A percentile compares a stretch with the other conserved stretches of the same genome.
These are phyloP conservation scores for Morone chrysops DNA, from an alignment of 2,113 vertebrate genomes.

Conservation along the genomic window DNA sequence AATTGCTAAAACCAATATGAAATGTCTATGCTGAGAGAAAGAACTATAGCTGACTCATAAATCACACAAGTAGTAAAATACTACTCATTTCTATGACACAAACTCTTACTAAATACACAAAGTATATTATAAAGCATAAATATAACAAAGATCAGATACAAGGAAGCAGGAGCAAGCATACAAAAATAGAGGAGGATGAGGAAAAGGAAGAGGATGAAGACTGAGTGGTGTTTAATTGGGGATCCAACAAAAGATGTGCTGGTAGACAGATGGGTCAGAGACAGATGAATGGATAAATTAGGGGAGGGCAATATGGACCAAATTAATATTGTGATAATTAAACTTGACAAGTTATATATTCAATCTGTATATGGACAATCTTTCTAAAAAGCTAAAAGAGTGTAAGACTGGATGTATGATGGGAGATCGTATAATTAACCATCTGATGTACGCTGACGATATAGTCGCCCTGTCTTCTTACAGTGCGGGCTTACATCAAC, in stretches of 20 bases:
- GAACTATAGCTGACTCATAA: neutral
- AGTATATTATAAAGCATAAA: neutral
- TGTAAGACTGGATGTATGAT: too few species aligned
- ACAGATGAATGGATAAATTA: constrained; percentile 6
- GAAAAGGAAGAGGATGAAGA: neutral
- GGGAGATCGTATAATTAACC: too few species aligned
- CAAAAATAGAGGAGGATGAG: neutral
- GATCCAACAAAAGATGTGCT: neutral
- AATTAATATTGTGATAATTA: neutral
- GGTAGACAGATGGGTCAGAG: neutral
- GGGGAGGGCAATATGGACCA: constrained; percentile 41
- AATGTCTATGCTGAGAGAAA: neutral
- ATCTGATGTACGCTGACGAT: too few species aligned
- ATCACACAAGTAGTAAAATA: neutral
- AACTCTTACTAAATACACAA: too few species aligned
- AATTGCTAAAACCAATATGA: neutral
- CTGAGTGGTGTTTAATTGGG: neutral
- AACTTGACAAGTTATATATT: too few species aligned
- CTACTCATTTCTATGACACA: neutral
- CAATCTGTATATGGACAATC: too few species aligned
- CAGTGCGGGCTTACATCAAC: too few species aligned
- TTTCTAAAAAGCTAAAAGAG: too few species aligned
- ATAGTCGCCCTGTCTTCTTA: too few species aligned
- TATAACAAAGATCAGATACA: accelerated
- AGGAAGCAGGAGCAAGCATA: neutral